These are phyloP conservation scores for Gymnocypris eckloni DNA, from an alignment of 2,797 vertebrate genomes.

Conservation along the genomic window DNA sequence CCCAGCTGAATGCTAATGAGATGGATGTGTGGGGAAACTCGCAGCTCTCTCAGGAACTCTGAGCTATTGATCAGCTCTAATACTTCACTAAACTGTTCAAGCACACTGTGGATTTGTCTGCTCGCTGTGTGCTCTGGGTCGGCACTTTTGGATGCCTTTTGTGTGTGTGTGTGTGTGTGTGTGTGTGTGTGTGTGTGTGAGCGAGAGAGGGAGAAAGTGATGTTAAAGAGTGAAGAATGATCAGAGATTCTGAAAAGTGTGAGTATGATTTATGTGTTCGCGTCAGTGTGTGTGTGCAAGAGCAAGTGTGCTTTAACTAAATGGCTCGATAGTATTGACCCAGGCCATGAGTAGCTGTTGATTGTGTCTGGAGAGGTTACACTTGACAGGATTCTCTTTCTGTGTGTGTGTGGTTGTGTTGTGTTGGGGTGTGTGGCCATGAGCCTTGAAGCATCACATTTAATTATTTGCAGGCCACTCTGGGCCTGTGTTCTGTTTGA, in stretches of 20 bases:
- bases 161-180: no score
- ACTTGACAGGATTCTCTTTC: slow-evolving; percentile 17
- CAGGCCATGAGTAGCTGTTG: slow-evolving; percentile 68
- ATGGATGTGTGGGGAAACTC: slow-evolving; percentile 73
- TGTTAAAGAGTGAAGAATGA: slow-evolving; percentile 42
- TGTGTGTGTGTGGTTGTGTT: slow-evolving; percentile 55
- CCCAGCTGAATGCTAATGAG: slow-evolving; percentile 62
- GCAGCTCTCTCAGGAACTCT: slow-evolving; percentile 62
- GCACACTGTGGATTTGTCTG: slow-evolving; percentile 69
- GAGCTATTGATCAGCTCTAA: slow-evolving; percentile 79
- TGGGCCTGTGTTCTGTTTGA: slow-evolving; percentile 20
- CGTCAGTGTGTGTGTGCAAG: not conserved
- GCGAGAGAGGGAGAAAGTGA: slow-evolving; percentile 52
- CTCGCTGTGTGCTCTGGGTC: slow-evolving; percentile 25
- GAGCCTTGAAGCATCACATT: slow-evolving; percentile 44
- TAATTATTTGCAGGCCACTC: slow-evolving; percentile 33
- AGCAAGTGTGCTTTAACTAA: slow-evolving; percentile 48
- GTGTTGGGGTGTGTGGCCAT: slow-evolving; percentile 52
- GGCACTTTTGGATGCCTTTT: not conserved
- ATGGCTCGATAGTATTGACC: slow-evolving; percentile 73
- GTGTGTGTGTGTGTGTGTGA: slow-evolving; percentile 16
- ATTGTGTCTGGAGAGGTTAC: slow-evolving; percentile 61
- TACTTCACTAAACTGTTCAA: slow-evolving; percentile 79
- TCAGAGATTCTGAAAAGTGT: not conserved
- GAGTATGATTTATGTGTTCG: slow-evolving; percentile 31